Percentiles rank a stretch among this genome's conserved stretches.
phyloP scores from a whole-genome alignment of 2,888 invertebrate genomes.

The Tiliacea aurago region DNA sequence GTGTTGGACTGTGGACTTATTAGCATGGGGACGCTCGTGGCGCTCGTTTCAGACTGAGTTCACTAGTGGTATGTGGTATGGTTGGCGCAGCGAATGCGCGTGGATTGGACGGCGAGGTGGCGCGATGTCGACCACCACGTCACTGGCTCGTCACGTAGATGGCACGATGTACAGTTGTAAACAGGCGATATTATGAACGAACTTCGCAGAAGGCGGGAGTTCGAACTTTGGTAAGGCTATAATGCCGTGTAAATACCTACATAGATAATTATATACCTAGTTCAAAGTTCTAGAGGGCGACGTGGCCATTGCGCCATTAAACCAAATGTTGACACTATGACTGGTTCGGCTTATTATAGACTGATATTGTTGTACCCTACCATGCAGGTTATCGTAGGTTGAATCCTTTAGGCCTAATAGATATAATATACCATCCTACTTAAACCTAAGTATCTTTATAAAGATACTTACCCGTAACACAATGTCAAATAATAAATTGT shows the following conservation, averaged over 20 bases:
- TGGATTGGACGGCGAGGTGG: conserved; percentile 85
- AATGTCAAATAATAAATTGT: too few relatives aligned
- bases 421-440: too few relatives aligned
- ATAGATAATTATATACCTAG: too few relatives aligned
- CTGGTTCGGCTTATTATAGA: conserved; percentile 7
- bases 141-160: conserved; percentile 72
- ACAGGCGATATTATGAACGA: conserved; percentile 64
- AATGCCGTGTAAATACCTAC: not conserved
- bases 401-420: not conserved
- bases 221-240: conserved; percentile 53
- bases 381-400: not conserved
- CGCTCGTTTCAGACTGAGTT: conserved; percentile 61
- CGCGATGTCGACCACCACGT: conserved; percentile 86
- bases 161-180: conserved; percentile 71
- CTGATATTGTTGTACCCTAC: not conserved
- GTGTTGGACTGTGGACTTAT: conserved; percentile 78
- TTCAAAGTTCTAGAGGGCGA: conserved; percentile 22
- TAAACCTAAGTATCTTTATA: not conserved
- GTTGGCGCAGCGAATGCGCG: conserved; percentile 68
- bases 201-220: conserved; percentile 55
- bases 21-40: conserved; percentile 50
- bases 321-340: conserved; percentile 18
- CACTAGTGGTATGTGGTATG: conserved; percentile 51
- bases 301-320: conserved; percentile 27
- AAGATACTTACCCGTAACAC: too few relatives aligned